Evolutionary conservation across 1,140 invertebrate species (phyloP), one percentile per base, ranked within the genome.

Genomic region (Monochamus saltuarius): DNA sequence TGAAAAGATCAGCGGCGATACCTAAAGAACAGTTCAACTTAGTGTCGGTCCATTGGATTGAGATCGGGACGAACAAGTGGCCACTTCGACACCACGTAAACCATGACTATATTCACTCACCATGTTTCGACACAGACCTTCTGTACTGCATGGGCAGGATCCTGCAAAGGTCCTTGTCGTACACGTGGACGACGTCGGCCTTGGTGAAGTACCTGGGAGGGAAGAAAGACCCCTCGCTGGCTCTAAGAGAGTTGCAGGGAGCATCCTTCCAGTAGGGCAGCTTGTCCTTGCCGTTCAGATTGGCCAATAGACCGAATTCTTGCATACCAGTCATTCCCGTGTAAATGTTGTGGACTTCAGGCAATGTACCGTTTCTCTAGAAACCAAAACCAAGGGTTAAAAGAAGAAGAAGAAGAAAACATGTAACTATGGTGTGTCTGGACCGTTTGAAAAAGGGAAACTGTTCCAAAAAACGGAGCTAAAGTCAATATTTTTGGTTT

Each of bases 181-280:
- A 95, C 7, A 95, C 71, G 57, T 91, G 83, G 16, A 94, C 81
- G 1, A 86, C 79, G 66, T 93, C 87, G 0, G 83, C 78, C 61
- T 90, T 87, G 0, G 88, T 91, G 19, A 84, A 77, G 13, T 87
- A 82, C 11, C 86, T 82, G 3, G 86, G 92, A 9, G 86, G 92
- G 73, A 90, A 94, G 77, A 89, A 91, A 0, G 89, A 91, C 1
- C 90, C 92, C 80, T 95, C 92, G 0, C 91, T 94, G 16, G 91
- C 92, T 56, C 83, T 83, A 9, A 95, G 87, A 42, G 85, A 83
- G 61, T 91, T 92, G 73, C 92, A 94, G 1, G 89, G 88, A 1
- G 82, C 73, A 0, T 86, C 82, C 0, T 82, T 75, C 91, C 91
- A 95, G 69, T 88, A 89, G 0, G 89, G 87, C 35, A 94, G 76